phyloP scores from a whole-genome alignment of 2,113 vertebrate species.

The Elachura formosa region DNA sequence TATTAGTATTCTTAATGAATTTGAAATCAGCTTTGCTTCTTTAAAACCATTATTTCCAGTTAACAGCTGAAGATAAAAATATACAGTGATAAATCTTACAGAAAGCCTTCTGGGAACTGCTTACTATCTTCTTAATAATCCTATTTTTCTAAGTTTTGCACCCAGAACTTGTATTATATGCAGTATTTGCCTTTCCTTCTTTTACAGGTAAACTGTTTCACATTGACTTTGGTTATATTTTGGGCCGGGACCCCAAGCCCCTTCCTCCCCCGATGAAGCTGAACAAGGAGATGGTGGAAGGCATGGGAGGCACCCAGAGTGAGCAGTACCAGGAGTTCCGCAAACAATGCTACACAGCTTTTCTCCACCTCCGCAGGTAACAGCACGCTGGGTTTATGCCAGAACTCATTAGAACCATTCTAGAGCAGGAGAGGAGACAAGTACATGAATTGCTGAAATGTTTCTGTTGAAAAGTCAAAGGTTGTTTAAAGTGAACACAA shows the following conservation, averaged over 20 bases:
- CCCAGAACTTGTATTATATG: neutral
- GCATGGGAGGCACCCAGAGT: conserved; percentile 97
- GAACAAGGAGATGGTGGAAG: conserved; percentile 99
- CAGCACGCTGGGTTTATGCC: accelerated
- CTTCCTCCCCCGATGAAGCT: conserved; percentile 98
- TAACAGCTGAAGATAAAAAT: neutral
- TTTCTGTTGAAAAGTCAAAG: neutral
- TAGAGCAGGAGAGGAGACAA: neutral
- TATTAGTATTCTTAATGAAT: neutral
- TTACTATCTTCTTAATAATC: neutral
- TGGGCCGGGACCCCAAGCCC: conserved; percentile 96
- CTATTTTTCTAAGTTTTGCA: neutral
- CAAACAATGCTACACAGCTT: conserved; percentile 97
- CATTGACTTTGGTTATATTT: conserved; percentile 98
- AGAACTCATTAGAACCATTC: neutral
- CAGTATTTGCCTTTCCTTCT: neutral
- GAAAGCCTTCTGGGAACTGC: neutral
- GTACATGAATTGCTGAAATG: neutral
- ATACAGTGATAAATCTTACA: accelerated
- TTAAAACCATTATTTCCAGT: neutral
- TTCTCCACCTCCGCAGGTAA: conserved; percentile 93
- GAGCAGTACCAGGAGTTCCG: conserved; percentile 99
- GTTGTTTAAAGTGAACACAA: neutral
- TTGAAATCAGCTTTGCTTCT: neutral
- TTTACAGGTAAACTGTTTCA: conserved; percentile 92